A percentile compares a stretch with the other conserved stretches of the same genome.
Evolutionary conservation across 2,113 vertebrate genomes (phyloP).

Genomic region (Glaucidium brasilianum): DNA sequence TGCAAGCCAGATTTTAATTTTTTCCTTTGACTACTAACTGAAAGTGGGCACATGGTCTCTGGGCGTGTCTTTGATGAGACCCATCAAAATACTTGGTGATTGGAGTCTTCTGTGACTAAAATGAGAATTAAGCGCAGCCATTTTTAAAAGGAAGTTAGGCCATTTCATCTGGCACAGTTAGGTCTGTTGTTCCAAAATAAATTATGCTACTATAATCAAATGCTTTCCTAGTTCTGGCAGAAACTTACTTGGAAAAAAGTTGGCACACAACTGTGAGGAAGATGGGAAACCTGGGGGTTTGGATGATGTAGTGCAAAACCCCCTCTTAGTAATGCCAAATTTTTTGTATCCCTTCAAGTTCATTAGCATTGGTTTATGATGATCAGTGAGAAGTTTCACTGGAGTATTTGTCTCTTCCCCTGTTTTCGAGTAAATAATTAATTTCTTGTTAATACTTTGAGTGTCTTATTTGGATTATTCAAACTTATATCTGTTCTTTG

Average conservation of each 20-base stretch:
- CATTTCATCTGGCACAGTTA: background rate
- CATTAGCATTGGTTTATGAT: background rate
- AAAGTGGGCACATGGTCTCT: background rate
- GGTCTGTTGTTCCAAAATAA: constrained; percentile 37
- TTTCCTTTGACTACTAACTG: background rate
- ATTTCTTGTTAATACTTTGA: background rate
- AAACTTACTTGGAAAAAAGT: background rate
- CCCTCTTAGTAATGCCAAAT: background rate
- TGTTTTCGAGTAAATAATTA: background rate
- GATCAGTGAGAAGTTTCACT: background rate
- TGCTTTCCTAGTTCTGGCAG: background rate
- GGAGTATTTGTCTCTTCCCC: background rate
- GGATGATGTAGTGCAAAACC: background rate
- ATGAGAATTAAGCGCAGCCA: background rate
- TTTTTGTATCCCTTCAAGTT: background rate
- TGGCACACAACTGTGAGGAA: background rate
- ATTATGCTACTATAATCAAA: background rate
- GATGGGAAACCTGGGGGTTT: background rate
- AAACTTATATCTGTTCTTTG: background rate
- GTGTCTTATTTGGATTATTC: background rate
- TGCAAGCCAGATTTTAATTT: background rate
- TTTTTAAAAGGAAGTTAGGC: background rate
- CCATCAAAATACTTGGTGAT: background rate
- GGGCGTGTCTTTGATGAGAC: background rate
- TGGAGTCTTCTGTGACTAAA: background rate